Evolutionary conservation across 2,888 invertebrate genomes (phyloP).

Genomic region (Ophion obscuratus): DNA sequence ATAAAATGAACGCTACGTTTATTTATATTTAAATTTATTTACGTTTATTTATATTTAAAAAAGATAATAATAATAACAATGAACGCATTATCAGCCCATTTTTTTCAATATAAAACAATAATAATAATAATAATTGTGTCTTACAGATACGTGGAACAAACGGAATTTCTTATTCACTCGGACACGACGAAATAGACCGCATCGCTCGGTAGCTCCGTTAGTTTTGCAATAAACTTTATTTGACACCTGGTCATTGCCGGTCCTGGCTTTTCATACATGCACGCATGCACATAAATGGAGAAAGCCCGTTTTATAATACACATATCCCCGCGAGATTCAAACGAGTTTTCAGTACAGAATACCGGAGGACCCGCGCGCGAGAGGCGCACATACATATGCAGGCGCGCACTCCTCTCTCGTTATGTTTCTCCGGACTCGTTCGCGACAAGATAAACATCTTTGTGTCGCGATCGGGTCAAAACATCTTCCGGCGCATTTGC

Average conservation of each 20-base stretch:
- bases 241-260: slow-evolving; percentile 65
- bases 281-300: slow-evolving; percentile 66
- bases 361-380: slow-evolving; percentile 51
- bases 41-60: not conserved
- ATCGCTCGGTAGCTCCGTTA: slow-evolving; percentile 62
- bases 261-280: slow-evolving; percentile 50
- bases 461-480: slow-evolving; percentile 58
- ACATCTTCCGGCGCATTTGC: slow-evolving; percentile 51
- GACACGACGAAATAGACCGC: slow-evolving; percentile 49
- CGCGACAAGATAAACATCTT: slow-evolving; percentile 57
- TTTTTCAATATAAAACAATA: no score
- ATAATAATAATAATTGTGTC: not conserved
- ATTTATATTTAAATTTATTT: no score
- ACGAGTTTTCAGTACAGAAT: slow-evolving; percentile 63
- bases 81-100: no score
- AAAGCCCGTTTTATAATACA: slow-evolving; percentile 67
- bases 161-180: slow-evolving; percentile 43
- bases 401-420: slow-evolving; percentile 1
- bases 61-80: no score
- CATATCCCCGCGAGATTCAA: slow-evolving; percentile 61
- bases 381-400: not conserved
- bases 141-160: slow-evolving; percentile 32
- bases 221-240: slow-evolving; percentile 67
- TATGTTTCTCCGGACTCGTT: slow-evolving; percentile 34
- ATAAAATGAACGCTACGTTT: no score